Conservation (phyloP, 2,888 invertebrate genomes). For the Marasmarcha lunaedactyla region DNA sequence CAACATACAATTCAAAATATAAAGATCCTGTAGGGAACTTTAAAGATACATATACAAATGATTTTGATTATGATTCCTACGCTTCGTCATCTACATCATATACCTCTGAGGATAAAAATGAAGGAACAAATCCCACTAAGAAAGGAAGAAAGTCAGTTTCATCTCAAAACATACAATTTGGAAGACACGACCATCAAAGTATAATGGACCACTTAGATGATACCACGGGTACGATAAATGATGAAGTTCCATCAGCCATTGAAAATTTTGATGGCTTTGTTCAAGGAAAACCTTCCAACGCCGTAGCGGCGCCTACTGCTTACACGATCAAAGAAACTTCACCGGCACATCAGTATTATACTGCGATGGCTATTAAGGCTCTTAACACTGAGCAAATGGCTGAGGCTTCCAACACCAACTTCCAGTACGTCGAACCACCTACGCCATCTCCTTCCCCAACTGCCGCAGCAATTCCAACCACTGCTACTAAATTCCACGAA, state of each 20-base stretch:
- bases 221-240: constrained; percentile 22
- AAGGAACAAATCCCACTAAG: constrained; percentile 24
- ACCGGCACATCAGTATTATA: constrained; percentile 44
- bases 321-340: constrained; percentile 42
- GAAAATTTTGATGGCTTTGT: constrained; percentile 31
- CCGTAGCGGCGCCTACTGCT: constrained; percentile 28
- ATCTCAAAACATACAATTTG: constrained; percentile 54
- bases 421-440: constrained; percentile 45
- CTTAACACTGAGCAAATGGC: constrained; percentile 36
- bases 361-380: constrained; percentile 44
- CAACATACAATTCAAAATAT: constrained; percentile 27
- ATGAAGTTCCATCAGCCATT: constrained; percentile 29
- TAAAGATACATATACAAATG: constrained; percentile 39
- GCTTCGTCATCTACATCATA: constrained; percentile 44
- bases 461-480: constrained; percentile 24
- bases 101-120: constrained; percentile 30
- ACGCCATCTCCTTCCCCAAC: constrained; percentile 25
- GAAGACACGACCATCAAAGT: constrained; percentile 43
- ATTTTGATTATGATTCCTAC: constrained; percentile 44
- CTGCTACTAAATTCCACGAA: constrained; percentile 15
- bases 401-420: constrained; percentile 51
- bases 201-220: constrained; percentile 42
- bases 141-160: constrained; percentile 54
- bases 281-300: constrained; percentile 24
- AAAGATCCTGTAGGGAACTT: constrained; percentile 40